Evolutionary conservation across 2,888 invertebrate genomes (phyloP).

Genomic region (Keiferia lycopersicella): DNA sequence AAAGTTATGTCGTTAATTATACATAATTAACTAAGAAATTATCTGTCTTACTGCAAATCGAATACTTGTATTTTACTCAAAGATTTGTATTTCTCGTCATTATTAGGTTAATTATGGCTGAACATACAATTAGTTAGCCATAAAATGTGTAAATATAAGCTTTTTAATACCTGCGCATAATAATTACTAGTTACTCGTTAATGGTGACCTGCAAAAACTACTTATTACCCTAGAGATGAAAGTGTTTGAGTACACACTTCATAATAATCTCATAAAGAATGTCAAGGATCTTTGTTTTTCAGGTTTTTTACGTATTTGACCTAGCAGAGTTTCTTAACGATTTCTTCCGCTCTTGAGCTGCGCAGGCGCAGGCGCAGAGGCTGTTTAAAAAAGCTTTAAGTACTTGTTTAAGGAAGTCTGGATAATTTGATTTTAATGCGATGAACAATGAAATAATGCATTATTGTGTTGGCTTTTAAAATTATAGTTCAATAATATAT

Average conservation of each 20-base stretch:
- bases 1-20: too few species aligned
- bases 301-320: slow-evolving; percentile 19
- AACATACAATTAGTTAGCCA: background rate
- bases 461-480: background rate
- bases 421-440: background rate
- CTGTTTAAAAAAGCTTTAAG: background rate
- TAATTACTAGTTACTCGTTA: background rate
- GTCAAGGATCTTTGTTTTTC: slow-evolving; percentile 26
- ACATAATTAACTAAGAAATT: too few species aligned
- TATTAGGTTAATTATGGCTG: too few species aligned
- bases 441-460: background rate
- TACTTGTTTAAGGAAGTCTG: background rate
- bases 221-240: slow-evolving; percentile 5
- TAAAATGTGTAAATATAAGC: background rate
- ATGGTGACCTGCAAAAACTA: background rate
- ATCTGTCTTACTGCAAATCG: too few species aligned
- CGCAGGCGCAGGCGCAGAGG: slow-evolving; percentile 13
- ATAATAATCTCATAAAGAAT: slow-evolving; percentile 28
- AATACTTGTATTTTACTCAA: too few species aligned
- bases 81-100: too few species aligned
- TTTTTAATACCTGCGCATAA: background rate
- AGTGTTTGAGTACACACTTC: slow-evolving; percentile 36
- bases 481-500: too few species aligned
- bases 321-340: background rate
- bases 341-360: background rate